Base-by-base conservation (phyloP, 2,113 vertebrate genomes). In the Odontesthes bonariensis region DNA sequence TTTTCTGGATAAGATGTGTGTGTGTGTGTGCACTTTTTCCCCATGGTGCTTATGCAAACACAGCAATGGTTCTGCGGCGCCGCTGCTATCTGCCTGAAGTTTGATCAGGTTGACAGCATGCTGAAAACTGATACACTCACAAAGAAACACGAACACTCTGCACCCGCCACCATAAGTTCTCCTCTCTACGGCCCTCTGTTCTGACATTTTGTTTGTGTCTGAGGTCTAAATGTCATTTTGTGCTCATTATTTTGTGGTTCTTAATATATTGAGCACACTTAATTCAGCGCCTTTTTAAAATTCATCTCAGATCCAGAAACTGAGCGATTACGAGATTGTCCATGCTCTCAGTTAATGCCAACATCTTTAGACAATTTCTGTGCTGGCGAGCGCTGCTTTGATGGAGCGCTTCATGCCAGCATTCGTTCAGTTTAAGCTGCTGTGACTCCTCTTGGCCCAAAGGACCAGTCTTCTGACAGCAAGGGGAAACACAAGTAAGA, bases 41-140 rank as follows among this genome's bases (percentile, higher is more conserved):
- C 70, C 38, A 11, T 68, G 72, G 82, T 76, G 77, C 79, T 77
- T 83, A 62, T 64, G 66, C 73, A 89, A 92, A 86, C 83, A 90
- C 60, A 16, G 55, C 2, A 23, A 55, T 82, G 68, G 65, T 75
- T 77, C 19, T 77, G 5, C 56, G 74, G 84, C 81, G 84, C 88
- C 87, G 71, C 70, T 32, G 79, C 81, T 90, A 89, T 91, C 87
- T 61, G 69, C 10, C 71, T 72, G 20, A 19, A 79, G 72, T 86
- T 87, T 84, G 82, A 90, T 87, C 81, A 79, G 76, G 62, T 77
- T 84, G 82, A 88, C 85, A 89, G 81, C 59, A 66, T 32, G 73
- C 83, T 93, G 90, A 88, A 91, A 92, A 83, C 79, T 79, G 77
- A 90, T 79, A 88, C 74, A 57, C 32, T 38, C 40, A 4, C 51